Base-by-base conservation (phyloP, 2,797 vertebrate genomes). In the Fistularia tabacaria region DNA sequence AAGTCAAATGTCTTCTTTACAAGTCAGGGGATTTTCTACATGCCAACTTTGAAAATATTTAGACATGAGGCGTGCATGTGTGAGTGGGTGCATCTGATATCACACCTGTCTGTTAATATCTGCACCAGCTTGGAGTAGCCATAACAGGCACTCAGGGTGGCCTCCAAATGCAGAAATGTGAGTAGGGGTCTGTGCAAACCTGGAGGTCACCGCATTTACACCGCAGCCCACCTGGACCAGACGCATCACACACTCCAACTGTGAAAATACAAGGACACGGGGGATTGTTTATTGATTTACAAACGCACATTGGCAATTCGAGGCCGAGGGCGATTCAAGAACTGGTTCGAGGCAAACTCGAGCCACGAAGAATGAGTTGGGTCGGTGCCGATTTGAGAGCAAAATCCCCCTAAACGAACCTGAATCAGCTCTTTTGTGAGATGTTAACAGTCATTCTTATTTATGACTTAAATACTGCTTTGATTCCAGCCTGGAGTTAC, bases 81-180 rank as follows among this genome's bases (percentile, higher is more conserved):
- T n/a, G 8, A n/a, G 36, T 38, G 39, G 10, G 10, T 38, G 9
- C 38, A 39, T 36, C 12, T 12, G 42, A 14, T 51, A 13, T 51
- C 79, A 6, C 91, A 98, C 97, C 95, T 95, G 95, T 89, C 92
- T 94, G 90, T 98, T 95, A 86, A 98, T 90, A 90, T 95, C 93
- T 85, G 96, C 97, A 71, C 97, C 97, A 41, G 90, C 93, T 91
- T 96, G 94, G 69, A 99, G 92, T 80, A 99, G 88, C 97, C 97
- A 99, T 76, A 94, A 81, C 82, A 99, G 90, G 86, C 96, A 98
- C 70, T 94, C 92, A 60, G 96, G 97, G 89, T 99, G 96, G 69
- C 96, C 97, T 83, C 97, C 97, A 68, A 99, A 98, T 50, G 97
- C 96, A 60, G 96, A 95, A 60, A 95, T 96, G 84, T 99, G 97